Conservation (phyloP, 2,888 invertebrate genomes). For the Leptopilina syphax region DNA sequence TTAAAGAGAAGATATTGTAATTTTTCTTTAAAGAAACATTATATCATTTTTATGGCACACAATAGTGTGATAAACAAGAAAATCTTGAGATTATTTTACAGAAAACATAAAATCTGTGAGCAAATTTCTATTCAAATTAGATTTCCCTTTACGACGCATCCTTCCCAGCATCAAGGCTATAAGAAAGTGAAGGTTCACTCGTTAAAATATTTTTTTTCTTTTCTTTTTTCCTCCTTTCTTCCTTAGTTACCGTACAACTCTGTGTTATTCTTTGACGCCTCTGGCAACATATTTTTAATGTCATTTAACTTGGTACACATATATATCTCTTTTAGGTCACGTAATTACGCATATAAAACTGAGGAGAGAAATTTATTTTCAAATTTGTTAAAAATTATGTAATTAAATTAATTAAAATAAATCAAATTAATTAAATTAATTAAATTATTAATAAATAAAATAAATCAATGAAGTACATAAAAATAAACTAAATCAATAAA, state of each 20-base stretch:
- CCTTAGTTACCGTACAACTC: not conserved
- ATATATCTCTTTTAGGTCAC: not conserved
- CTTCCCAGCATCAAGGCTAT: not conserved
- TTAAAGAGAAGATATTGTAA: no score
- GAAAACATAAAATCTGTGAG: not conserved
- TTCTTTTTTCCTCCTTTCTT: not conserved
- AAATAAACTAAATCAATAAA: no score
- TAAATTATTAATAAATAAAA: no score
- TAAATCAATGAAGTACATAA: no score
- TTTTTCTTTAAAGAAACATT: not conserved
- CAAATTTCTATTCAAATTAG: constrained; percentile 22
- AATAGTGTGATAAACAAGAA: not conserved
- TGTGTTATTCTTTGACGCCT: constrained; percentile 14
- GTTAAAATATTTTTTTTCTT: no score
- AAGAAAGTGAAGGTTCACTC: not conserved
- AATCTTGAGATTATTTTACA: not conserved
- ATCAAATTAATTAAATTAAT: no score
- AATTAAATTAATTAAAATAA: no score
- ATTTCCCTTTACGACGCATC: not conserved
- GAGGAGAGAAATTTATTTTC: no score
- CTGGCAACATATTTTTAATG: not conserved
- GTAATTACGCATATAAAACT: not conserved
- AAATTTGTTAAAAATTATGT: not conserved
- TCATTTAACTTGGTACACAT: not conserved
- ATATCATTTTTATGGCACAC: not conserved